phyloP scores from a whole-genome alignment of 2,888 invertebrate genomes.

The Pachycephus smyrnensis region DNA sequence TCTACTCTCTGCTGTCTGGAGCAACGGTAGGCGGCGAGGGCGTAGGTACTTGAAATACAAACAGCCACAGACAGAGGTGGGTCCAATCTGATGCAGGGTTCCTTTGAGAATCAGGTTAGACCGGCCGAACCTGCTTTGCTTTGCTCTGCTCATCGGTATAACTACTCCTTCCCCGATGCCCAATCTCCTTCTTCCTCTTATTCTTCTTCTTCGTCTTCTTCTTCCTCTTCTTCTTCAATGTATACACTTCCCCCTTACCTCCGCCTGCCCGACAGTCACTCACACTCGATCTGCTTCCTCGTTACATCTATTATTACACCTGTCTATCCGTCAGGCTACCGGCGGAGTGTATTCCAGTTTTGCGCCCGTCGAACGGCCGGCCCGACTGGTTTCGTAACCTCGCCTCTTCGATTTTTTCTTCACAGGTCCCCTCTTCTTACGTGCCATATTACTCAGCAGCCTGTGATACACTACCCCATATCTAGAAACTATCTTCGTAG shows the following conservation, averaged over 20 bases:
- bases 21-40: conserved; percentile 54
- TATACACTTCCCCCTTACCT: conserved; percentile 44
- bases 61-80: conserved; percentile 59
- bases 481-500: conserved; percentile 2
- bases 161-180: no score
- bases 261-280: conserved; percentile 21
- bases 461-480: conserved; percentile 59
- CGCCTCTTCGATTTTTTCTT: conserved; percentile 8
- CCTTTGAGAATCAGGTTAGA: conserved; percentile 67
- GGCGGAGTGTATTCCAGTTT: conserved; percentile 55
- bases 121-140: conserved; percentile 66
- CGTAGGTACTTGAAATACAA: conserved; percentile 65
- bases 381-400: conserved; percentile 1
- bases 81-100: conserved; percentile 62
- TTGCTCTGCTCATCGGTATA: conserved; percentile 7
- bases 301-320: conserved; percentile 62
- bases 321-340: conserved; percentile 49
- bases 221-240: conserved; percentile 30
- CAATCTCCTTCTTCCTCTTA: not conserved
- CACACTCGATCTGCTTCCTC: conserved; percentile 45
- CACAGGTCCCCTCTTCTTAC: conserved; percentile 51
- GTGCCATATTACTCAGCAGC: conserved; percentile 61
- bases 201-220: conserved; percentile 2
- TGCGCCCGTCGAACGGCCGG: conserved; percentile 31
- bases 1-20: not conserved